Conservation (phyloP, 1,140 invertebrate species). For the Bombus confusus region DNA sequence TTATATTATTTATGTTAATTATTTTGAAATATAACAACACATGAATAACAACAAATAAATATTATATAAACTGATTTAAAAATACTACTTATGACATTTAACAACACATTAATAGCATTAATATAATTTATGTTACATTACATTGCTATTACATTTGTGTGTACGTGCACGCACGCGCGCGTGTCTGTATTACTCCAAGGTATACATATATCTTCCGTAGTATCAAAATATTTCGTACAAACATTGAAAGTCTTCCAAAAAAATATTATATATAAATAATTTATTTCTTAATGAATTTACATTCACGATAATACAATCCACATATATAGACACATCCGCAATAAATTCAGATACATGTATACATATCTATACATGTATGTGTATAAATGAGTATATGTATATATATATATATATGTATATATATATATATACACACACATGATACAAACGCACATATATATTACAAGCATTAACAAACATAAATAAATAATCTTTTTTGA, state of each 20-base stretch:
- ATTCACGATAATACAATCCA: neutral
- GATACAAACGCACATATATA: neutral
- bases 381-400: too few relatives aligned
- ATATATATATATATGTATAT: too few relatives aligned
- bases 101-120: neutral
- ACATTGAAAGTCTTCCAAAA: neutral
- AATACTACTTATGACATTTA: neutral
- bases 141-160: neutral
- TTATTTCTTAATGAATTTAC: neutral
- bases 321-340: neutral
- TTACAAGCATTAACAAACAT: neutral
- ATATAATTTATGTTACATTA: neutral
- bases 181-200: too few relatives aligned
- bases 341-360: neutral
- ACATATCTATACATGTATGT: neutral
- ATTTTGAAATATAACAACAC: neutral
- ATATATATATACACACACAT: neutral
- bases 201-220: neutral
- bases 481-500: neutral
- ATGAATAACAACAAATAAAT: slow-evolving; percentile 3
- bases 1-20: neutral
- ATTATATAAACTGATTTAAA: neutral
- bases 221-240: neutral
- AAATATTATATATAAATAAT: neutral
- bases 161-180: neutral